phyloP scores from a whole-genome alignment of 2,888 invertebrate genomes.

The Tiliacea citrago region DNA sequence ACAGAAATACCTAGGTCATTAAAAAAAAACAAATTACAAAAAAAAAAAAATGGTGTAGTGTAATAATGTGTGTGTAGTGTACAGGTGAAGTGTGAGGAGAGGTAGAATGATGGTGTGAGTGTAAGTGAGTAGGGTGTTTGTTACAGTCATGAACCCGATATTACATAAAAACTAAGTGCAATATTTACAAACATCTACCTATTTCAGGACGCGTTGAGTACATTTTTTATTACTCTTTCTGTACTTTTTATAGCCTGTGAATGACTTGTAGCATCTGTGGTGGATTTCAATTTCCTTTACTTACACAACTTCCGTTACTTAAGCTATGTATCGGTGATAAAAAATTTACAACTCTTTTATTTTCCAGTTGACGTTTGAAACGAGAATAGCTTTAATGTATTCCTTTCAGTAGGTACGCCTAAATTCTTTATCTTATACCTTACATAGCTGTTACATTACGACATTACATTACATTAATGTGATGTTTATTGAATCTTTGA shows the following conservation, averaged over 20 bases:
- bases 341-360: constrained; percentile 82
- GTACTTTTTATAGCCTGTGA: constrained; percentile 85
- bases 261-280: constrained; percentile 88
- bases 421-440: background rate
- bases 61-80: too few relatives aligned
- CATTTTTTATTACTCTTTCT: constrained; percentile 84
- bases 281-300: constrained; percentile 88
- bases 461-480: background rate
- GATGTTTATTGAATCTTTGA: background rate
- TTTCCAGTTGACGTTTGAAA: constrained; percentile 75
- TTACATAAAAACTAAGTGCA: constrained; percentile 59
- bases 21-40: too few relatives aligned
- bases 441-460: background rate
- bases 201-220: constrained; percentile 77
- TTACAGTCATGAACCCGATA: too few relatives aligned
- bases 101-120: too few relatives aligned
- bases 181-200: constrained; percentile 70
- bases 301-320: constrained; percentile 85
- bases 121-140: too few relatives aligned
- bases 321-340: constrained; percentile 84
- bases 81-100: too few relatives aligned
- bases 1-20: too few relatives aligned
- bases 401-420: constrained; percentile 1
- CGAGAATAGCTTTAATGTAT: constrained; percentile 53
- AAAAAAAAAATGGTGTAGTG: too few relatives aligned